Evolutionary conservation across 1,140 invertebrate species (phyloP).

Genomic region (Reticulitermes speratus): DNA sequence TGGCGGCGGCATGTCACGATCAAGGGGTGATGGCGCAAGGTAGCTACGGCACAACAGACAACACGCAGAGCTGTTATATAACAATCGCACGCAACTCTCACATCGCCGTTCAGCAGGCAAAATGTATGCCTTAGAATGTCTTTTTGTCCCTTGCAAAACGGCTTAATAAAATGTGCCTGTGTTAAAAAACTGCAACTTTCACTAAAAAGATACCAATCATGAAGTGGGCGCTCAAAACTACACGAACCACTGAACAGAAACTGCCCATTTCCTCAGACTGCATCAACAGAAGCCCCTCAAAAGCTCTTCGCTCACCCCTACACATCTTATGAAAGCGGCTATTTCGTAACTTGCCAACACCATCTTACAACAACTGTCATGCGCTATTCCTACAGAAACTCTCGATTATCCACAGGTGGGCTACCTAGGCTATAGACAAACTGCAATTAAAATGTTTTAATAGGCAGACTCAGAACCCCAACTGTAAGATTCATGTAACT

Average conservation of each 20-base stretch:
- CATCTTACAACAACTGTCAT: slow-evolving; percentile 3
- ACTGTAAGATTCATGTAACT: no score
- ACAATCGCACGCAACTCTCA: slow-evolving; percentile 13
- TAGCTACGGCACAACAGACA: slow-evolving; percentile 35
- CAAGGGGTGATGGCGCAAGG: slow-evolving; percentile 35
- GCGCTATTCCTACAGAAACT: background rate
- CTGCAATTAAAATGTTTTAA: no score
- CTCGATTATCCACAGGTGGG: no score
- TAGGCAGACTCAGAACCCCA: no score
- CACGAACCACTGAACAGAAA: background rate
- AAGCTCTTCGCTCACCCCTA: no score
- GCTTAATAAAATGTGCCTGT: background rate
- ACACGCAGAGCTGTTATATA: slow-evolving; percentile 18
- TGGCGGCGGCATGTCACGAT: slow-evolving; percentile 36
- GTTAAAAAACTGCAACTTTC: background rate
- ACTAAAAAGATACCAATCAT: background rate
- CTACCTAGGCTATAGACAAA: no score
- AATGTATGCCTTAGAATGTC: background rate
- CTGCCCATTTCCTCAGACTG: background rate
- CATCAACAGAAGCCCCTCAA: no score
- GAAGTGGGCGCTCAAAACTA: no score
- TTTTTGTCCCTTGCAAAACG: background rate
- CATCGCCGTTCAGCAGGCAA: background rate
- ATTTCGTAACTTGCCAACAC: background rate
- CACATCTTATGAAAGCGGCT: no score